phyloP scores from a whole-genome alignment of 1,140 invertebrate genomes.

The Temnothorax nylanderi region DNA sequence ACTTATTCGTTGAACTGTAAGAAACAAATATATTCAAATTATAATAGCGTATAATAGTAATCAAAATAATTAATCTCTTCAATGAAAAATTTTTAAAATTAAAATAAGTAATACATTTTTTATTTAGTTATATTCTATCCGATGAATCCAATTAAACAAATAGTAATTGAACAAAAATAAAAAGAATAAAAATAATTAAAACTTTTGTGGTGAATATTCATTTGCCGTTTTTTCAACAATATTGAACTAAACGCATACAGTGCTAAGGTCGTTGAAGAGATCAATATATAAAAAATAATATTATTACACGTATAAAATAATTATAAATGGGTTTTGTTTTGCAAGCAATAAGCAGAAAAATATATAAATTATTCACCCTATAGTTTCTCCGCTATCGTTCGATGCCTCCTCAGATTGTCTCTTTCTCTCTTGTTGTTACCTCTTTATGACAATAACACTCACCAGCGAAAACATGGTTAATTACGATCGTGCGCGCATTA shows the following conservation, averaged over 20 bases:
- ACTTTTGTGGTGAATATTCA: not conserved
- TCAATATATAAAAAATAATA: constrained; percentile 6
- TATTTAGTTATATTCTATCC: not conserved
- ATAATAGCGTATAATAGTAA: not conserved
- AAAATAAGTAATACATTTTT: not conserved
- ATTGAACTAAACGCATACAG: not conserved
- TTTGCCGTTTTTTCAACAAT: not conserved
- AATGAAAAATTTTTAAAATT: not conserved
- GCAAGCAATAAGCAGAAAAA: not conserved
- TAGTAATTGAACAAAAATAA: not conserved
- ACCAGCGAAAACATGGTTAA: not conserved
- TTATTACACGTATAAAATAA: not conserved
- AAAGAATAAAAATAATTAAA: constrained; percentile 6
- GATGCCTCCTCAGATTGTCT: not conserved
- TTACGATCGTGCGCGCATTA: not conserved
- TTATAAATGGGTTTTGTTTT: not conserved
- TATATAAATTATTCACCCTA: not conserved
- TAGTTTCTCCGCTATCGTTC: not conserved
- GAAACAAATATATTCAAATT: not conserved
- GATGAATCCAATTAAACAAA: constrained; percentile 1
- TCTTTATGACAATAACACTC: not conserved
- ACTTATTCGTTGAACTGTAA: not conserved
- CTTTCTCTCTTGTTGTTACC: not conserved
- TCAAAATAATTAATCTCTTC: not conserved
- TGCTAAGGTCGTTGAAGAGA: not conserved